Evolutionary conservation across 2,797 vertebrate species (phyloP).

Genomic region (Natrix natrix): DNA sequence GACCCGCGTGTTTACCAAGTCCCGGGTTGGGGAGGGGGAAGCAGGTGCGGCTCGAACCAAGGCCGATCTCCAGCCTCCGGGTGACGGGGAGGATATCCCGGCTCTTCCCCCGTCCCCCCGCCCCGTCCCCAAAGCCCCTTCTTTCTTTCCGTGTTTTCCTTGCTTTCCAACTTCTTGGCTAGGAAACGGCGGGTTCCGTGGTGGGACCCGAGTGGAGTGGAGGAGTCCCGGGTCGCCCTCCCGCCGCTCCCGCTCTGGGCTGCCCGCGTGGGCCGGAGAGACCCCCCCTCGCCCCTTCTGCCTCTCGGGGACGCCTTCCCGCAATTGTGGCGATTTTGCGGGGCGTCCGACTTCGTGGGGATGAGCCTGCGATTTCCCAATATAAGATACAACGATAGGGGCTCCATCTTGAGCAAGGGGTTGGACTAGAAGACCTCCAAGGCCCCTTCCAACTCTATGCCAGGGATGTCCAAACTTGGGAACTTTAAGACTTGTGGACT

Average conservation of each 20-base stretch:
- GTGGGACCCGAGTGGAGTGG: background rate
- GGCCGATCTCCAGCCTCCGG: too few species aligned
- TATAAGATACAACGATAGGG: background rate
- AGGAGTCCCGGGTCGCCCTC: background rate
- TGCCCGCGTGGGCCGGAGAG: background rate
- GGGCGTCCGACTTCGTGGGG: background rate
- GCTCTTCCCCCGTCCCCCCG: too few species aligned
- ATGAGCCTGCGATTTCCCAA: background rate
- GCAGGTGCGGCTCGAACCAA: background rate
- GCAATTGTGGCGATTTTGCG: background rate
- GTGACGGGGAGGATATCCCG: too few species aligned
- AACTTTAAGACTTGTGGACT: too few species aligned
- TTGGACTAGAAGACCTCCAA: too few species aligned
- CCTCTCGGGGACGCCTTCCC: background rate
- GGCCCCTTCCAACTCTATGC: too few species aligned
- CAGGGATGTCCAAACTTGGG: too few species aligned
- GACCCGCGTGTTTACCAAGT: too few species aligned
- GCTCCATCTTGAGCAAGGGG: too few species aligned
- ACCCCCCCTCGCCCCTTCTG: background rate
- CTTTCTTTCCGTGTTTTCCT: too few species aligned
- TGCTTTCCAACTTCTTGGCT: background rate
- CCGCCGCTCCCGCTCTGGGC: background rate
- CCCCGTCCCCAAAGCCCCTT: too few species aligned
- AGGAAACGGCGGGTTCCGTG: background rate
- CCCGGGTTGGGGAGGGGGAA: background rate